Base-by-base conservation (phyloP, 2,113 vertebrate species). In the Lutjanus erythropterus region DNA sequence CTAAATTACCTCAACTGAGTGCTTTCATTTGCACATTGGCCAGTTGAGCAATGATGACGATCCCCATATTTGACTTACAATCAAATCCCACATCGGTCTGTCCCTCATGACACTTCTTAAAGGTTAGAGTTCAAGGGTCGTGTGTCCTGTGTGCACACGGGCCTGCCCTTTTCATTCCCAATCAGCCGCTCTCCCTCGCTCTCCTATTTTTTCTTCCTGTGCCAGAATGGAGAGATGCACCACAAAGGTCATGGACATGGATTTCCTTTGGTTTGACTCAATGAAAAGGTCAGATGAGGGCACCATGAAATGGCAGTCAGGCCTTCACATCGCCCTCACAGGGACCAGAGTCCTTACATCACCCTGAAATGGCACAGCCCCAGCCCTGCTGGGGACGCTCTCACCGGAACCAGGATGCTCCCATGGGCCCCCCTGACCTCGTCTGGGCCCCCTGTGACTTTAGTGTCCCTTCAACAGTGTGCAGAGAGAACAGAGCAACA, bases 221-320 rank as follows among this genome's bases (percentile, higher is more conserved):
- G 90, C 87, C 91, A 89, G 85, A 89, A 84, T 65, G 81, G 81
- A 73, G 82, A 78, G 90, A 91, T 83, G 87, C 84, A 71, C 78
- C 90, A 87, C 89, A 93, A 94, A 94, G 91, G 92, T 92, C 93
- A 93, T 77, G 77, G 81, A 86, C 91, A 94, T 94, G 92, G 94
- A 94, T 94, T 93, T 93, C 82, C 92, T 92, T 92, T 93, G 86
- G 81, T 92, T 87, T 88, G 87, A 93, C 91, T 94, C 91, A 81
- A 92, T 93, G 90, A 94, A 94, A 94, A 94, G 94, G 94, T 93
- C 93, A 93, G 87, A 81, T 41, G 88, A 85, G 93, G 93, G 89
- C 91, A 93, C 85, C 85, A 77, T 78, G 85, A 93, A 94, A 93
- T 94, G 92, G 91, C 93, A 94, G 86, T 21, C 74, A 88, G 87